Base-by-base conservation (phyloP, 2,797 vertebrate genomes). In the Buphagus erythrorhynchus region DNA sequence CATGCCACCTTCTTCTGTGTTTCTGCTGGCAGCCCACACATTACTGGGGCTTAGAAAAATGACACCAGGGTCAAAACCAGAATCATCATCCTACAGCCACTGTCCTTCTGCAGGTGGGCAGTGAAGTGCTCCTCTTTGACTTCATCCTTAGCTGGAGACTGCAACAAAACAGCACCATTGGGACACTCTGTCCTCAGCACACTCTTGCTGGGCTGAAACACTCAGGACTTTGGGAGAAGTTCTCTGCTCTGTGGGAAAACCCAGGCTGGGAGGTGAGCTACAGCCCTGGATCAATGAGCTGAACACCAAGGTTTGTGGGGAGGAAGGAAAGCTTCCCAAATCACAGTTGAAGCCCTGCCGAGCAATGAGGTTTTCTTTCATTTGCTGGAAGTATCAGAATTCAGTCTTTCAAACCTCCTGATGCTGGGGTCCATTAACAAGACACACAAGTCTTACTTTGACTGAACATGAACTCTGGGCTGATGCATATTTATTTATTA, bases 401-500 rank as follows among this genome's bases (percentile, higher is more conserved):
- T 66, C 22, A 79, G 36, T 24, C 48, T 82, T 71, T 87, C 36
- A 48, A 28, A 45, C 17, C 25, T 19, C 5, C 17, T 74, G 35
- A 18, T 42, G 18, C 14, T 21, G 17, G 5, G 2, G 29, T 79
- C 51, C 29, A 6, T 71, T 29, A 49, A 29, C 1, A 6, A 87
- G 55, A 43, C 18, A 54, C 1, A 1, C 63, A 33, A 63, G 28
- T 73, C 36, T 58, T 63, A 55, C 45, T 85, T 55, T 65, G 86
- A 38, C 69, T 76, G 59, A 73, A 46, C 49, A 49, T 65, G 67
- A 93, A 76, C 90, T 89, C 67, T 28, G 45, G 25, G 52, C 61
- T 91, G 80, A 85, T 94, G 42, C 74, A 91, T 97, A 93, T 94
- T 91, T 95, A 88, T 90, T 88, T 93, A 95, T 88, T 96, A 67